phyloP scores from a whole-genome alignment of 2,113 vertebrate genomes.

The Sinocyclocheilus anshuiensis region DNA sequence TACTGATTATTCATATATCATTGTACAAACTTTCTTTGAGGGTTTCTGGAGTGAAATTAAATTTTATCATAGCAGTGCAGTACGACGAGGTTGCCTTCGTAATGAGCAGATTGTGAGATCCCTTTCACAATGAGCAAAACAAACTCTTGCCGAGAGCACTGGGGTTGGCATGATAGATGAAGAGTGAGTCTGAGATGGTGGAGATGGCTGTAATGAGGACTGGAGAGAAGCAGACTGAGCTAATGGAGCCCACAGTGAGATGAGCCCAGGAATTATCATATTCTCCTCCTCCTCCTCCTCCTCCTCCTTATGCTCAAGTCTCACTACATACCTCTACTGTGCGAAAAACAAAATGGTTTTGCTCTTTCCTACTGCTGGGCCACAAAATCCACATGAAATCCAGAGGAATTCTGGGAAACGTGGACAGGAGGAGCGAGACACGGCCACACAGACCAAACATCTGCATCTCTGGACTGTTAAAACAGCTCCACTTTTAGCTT shows the following conservation, averaged over 20 bases:
- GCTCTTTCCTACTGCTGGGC: background rate
- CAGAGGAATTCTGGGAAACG: slow-evolving; percentile 16
- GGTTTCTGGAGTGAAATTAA: slow-evolving; percentile 1
- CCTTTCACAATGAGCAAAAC: background rate
- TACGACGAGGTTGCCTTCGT: background rate
- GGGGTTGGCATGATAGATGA: slow-evolving; percentile 20
- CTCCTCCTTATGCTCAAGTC: slow-evolving; percentile 20
- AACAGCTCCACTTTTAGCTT: slow-evolving; percentile 46
- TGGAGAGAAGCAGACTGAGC: slow-evolving; percentile 54
- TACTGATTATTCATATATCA: background rate
- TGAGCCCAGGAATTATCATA: slow-evolving; percentile 25
- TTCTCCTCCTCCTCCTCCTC: slow-evolving; percentile 27
- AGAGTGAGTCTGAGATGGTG: slow-evolving; percentile 46
- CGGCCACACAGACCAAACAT: slow-evolving; percentile 39
- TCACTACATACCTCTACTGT: background rate
- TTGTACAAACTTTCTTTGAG: background rate
- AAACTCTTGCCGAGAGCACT: slow-evolving; percentile 47
- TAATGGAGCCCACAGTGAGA: slow-evolving; percentile 60
- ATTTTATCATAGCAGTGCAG: background rate
- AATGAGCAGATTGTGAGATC: slow-evolving; percentile 26
- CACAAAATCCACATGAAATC: slow-evolving; percentile 5
- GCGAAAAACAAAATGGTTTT: background rate
- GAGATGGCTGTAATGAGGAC: slow-evolving; percentile 63
- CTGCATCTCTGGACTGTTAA: slow-evolving; percentile 19
- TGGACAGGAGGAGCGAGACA: background rate